phyloP scores from a whole-genome alignment of 2,888 invertebrate species.

The Drosophila paucipuncta region DNA sequence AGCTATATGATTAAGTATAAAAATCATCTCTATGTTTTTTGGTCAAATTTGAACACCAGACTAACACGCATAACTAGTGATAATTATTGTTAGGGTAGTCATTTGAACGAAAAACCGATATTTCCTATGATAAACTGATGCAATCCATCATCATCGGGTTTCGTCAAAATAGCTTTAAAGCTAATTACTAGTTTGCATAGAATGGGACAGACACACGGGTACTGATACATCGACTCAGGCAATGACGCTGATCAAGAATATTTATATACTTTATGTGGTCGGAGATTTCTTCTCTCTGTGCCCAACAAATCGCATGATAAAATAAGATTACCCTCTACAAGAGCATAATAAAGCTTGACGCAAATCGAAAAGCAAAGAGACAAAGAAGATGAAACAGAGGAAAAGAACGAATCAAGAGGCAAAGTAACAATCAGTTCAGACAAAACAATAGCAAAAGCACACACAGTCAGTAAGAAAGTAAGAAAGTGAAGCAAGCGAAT shows the following conservation, averaged over 20 bases:
- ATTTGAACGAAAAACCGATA: not conserved
- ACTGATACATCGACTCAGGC: too few relatives aligned
- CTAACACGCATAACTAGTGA: not conserved
- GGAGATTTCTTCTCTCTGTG: not conserved
- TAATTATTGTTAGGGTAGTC: too few relatives aligned
- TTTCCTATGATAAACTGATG: not conserved
- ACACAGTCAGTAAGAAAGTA: not conserved
- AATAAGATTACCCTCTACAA: not conserved
- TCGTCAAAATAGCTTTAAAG: too few relatives aligned
- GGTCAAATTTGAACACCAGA: not conserved
- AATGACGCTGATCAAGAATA: too few relatives aligned
- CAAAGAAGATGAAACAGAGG: not conserved
- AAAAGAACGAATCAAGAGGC: not conserved
- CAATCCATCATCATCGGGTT: not conserved
- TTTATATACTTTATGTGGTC: not conserved
- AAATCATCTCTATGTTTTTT: not conserved
- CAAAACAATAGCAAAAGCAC: not conserved
- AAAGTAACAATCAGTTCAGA: not conserved
- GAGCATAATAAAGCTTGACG: not conserved
- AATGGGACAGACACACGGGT: too few relatives aligned
- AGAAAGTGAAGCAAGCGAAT: conserved; percentile 1
- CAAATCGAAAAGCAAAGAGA: not conserved
- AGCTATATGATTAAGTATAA: not conserved
- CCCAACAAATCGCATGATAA: not conserved
- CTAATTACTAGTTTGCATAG: too few relatives aligned